Base-by-base conservation (phyloP, 1,140 invertebrate species). In the Phthorimaea operculella region DNA sequence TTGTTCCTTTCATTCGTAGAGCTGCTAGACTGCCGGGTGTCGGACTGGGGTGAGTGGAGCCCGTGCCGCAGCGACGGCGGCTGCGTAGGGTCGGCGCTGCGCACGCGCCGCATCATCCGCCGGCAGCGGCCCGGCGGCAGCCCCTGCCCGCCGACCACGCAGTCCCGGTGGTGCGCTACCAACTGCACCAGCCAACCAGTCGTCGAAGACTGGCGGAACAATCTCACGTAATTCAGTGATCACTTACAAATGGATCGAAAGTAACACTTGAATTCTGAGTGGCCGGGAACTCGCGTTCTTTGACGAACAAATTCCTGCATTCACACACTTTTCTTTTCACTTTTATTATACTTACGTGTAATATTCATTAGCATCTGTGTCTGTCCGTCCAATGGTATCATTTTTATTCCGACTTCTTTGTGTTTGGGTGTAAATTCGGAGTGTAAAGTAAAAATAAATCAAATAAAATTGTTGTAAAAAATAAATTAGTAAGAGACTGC, bases 131-230 rank as follows among this genome's bases (percentile, higher is more conserved):
- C 92, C 11, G 92, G 93, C 11, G 94, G 95, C 1, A 83, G 88
- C 18, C 86, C 90, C 10, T 96, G 95, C 86, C 94, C 94, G 14
- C 90, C 93, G 1, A 86, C 96, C 15, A 87, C 92, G 55, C 92
- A 96, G 74, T 92, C 92, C 33, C 92, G 93, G 73, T 96, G 94
- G 94, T 97, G 95, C 74, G 93, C 94, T 52, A 90, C 90, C 51
- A 83, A 83, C 68, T 84, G 81, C 67, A 78, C 79, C 1, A 9
- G 16, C 9, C 8, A 16, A 51, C 55, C 57, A 21, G 55, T 58
- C 51, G 57, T 60, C 12, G 75, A 79, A 58, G 76, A 84, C 71
- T 83, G 81, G 78, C 69, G 74, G 33, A 77, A 77, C 50, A 80
- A 84, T 51, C 78, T 84, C 33, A 81, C 81, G 73, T 84, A 80